Evolutionary conservation across 92 coral and sea anemone genomes (phyloP).

Genomic region (Epizoanthus fatuus): DNA sequence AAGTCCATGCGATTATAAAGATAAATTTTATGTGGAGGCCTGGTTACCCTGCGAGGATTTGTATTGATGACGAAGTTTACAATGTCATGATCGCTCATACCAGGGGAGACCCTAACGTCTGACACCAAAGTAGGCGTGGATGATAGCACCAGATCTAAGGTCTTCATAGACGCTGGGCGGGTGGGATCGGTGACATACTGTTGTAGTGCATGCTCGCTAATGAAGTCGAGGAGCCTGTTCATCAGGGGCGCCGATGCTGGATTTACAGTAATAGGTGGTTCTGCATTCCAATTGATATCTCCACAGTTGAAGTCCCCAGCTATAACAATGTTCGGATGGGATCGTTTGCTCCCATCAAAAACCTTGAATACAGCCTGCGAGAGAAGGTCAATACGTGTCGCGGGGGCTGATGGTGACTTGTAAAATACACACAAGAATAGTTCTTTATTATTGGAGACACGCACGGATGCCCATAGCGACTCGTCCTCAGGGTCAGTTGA

Average conservation of each 20-base stretch:
- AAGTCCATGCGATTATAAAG: constrained; percentile 16
- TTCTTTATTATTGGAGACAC: neutral
- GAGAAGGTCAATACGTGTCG: constrained; percentile 5
- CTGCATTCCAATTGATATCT: neutral
- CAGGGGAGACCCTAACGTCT: neutral
- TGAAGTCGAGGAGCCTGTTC: neutral
- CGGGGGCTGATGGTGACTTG: neutral
- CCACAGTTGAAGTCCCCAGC: neutral
- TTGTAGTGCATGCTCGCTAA: neutral
- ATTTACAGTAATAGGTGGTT: too few relatives aligned
- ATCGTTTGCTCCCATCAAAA: too few relatives aligned
- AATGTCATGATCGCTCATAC: constrained; percentile 53
- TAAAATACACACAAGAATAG: neutral
- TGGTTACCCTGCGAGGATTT: constrained; percentile 37
- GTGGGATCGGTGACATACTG: too few relatives aligned
- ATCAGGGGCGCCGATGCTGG: too few relatives aligned
- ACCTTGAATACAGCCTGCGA: neutral
- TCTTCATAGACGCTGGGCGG: too few relatives aligned
- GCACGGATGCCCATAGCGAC: neutral
- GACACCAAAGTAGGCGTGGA: neutral
- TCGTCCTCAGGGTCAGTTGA: constrained; percentile 6
- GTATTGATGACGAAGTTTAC: constrained; percentile 46
- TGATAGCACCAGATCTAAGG: too few relatives aligned
- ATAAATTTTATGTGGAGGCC: constrained; percentile 57
- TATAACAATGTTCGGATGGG: too few relatives aligned